Evolutionary conservation across 2,888 invertebrate species (phyloP), one percentile per base, ranked within the genome.

Genomic region (Scaptomyza parva): DNA sequence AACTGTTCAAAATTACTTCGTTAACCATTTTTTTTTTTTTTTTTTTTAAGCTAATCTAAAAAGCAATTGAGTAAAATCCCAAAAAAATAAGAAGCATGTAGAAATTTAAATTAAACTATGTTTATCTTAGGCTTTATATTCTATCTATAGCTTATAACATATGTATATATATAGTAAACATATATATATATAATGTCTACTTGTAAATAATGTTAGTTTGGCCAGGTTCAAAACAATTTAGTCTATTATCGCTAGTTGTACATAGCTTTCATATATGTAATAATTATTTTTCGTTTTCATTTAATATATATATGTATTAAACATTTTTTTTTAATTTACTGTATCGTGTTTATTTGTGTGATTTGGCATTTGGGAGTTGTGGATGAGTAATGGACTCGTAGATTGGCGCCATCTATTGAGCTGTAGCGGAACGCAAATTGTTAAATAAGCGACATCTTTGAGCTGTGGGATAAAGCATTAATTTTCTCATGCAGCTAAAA

Each of bases 171-270:
- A 17, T 22, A 17, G 11, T 40, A 24, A 45, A 18, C 30, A 28
- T 33, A n/a, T 17, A 26, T 17, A 17, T 60, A 30, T 57, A 24
- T 28, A 30, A 24, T 41, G 8, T 45, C 18, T 45, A 45, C 20
- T 18, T 61, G 62, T 60, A 60, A 40, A 60, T 60, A 60, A 47
- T 60, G 7, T 59, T 45, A 30, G 33, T 40, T 45, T 39, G 18
- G 30, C 17, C 37, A 37, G 37, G 17, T 17, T 37, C 37, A 17
- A 17, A 17, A 17, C 17, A 37, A 37, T n/a, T 17, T 44, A 44
- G 24, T 40, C 11, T 18, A 33, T 18, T 33, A 18, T 52, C 41
- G 40, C 14, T 57, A 44, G 20, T 37, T 59, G 60, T 60, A 60
- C 37, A 37, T 37, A 52, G 43, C 62, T 60, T 44, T 33, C 20